A percentile compares a stretch with the other conserved stretches of the same genome.
Conservation (phyloP, 1,140 invertebrate genomes). For the Bombus cullumanus region DNA sequence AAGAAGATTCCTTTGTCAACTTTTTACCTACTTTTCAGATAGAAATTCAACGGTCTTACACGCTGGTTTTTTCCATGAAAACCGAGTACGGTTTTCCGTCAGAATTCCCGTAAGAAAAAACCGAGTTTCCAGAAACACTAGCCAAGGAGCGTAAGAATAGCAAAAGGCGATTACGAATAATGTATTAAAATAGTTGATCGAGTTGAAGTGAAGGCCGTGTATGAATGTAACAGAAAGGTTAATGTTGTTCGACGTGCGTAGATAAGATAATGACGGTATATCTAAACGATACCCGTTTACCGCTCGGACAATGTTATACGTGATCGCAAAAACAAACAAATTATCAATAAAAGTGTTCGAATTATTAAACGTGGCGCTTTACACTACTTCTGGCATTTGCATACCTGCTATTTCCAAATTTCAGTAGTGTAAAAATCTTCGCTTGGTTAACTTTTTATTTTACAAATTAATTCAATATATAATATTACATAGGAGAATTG, state of each 20-base stretch:
- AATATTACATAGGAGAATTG: not conserved
- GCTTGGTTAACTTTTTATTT: not conserved
- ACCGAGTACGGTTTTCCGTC: not conserved
- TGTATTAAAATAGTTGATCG: conserved; percentile 40
- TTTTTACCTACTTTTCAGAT: too few relatives aligned
- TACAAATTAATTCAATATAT: not conserved
- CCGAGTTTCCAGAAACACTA: not conserved
- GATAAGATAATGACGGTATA: conserved; percentile 55
- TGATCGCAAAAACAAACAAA: not conserved
- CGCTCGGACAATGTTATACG: not conserved
- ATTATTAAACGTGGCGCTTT: not conserved
- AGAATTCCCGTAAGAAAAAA: too few relatives aligned
- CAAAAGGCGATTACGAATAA: conserved; percentile 60
- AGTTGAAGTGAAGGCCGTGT: conserved; percentile 38
- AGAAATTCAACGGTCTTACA: not conserved
- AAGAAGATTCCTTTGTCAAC: not conserved
- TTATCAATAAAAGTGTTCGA: not conserved
- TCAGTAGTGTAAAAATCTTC: not conserved
- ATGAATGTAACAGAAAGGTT: conserved; percentile 53
- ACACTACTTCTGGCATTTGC: not conserved
- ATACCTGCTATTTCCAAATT: not conserved
- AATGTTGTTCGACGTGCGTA: conserved; percentile 55
- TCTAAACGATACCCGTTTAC: not conserved
- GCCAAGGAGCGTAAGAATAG: not conserved
- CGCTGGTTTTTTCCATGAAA: not conserved